Percentiles rank a stretch among this genome's conserved stretches.
These are phyloP conservation scores for Paradoxurus hermaphroditus DNA, from an alignment of 2,113 vertebrate species.

Conservation along the genomic window DNA sequence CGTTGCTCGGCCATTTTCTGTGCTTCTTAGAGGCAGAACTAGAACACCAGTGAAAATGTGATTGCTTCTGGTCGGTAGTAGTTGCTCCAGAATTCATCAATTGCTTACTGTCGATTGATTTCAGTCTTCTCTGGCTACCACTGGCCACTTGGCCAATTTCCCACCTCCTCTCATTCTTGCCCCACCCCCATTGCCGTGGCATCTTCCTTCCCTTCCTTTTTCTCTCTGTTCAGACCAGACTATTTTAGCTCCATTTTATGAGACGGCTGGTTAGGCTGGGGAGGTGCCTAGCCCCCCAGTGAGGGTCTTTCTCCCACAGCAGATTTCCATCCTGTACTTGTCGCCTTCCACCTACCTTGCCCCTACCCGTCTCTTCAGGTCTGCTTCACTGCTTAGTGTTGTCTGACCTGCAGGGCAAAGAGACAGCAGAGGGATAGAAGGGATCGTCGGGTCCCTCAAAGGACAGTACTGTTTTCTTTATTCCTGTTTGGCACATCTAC, in stretches of 20 bases:
- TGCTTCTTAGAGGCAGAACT: not conserved
- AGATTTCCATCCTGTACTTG: not conserved
- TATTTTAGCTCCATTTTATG: not conserved
- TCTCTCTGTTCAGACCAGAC: not conserved
- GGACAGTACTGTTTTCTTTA: not conserved
- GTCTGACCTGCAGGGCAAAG: not conserved
- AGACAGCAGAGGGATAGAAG: not conserved
- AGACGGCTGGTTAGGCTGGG: not conserved
- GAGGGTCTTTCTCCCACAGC: not conserved
- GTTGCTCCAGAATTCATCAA: not conserved
- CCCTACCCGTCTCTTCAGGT: not conserved
- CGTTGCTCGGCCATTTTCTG: not conserved
- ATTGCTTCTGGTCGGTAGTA: no score
- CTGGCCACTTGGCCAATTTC: not conserved
- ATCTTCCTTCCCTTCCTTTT: not conserved
- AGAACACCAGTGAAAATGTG: no score
- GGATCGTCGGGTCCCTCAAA: rapidly evolving
- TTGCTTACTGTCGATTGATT: not conserved
- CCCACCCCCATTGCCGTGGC: rapidly evolving
- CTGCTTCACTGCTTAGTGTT: not conserved
- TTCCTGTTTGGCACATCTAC: not conserved
- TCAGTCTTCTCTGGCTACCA: not conserved
- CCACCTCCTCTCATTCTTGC: rapidly evolving
- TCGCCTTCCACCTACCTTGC: not conserved
- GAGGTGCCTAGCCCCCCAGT: not conserved